phyloP scores from a whole-genome alignment of 92 coral and sea anemone species.

The Palythoa caribaeorum region DNA sequence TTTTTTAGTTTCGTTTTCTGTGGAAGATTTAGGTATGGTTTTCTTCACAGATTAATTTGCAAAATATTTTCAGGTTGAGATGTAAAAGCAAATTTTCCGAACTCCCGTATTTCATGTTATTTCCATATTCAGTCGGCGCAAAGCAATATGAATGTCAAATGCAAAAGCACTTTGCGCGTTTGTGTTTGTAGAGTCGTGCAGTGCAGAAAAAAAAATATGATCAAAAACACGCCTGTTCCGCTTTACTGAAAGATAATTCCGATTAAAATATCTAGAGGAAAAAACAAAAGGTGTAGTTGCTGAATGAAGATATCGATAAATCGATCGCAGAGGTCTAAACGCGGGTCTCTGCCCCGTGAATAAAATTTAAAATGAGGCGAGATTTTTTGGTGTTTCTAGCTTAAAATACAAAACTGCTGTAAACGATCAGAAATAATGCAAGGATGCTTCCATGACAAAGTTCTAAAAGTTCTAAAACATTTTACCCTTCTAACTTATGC shows the following conservation, averaged over 20 bases:
- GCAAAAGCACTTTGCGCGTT: background rate
- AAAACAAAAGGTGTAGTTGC: background rate
- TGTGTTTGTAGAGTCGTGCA: slow-evolving; percentile 26
- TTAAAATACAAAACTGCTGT: too few species aligned
- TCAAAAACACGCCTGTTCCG: slow-evolving; percentile 9
- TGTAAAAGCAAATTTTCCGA: background rate
- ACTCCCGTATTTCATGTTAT: slow-evolving; percentile 1
- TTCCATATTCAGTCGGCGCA: background rate
- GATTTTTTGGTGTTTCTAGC: background rate
- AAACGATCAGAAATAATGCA: too few species aligned
- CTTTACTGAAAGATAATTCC: background rate
- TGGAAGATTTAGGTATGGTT: background rate
- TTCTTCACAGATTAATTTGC: background rate
- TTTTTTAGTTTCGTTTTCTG: slow-evolving; percentile 1
- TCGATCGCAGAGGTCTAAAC: background rate
- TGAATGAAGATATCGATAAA: background rate
- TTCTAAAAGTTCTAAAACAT: background rate
- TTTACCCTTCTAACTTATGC: background rate
- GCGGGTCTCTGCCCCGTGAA: background rate
- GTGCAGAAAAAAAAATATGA: slow-evolving; percentile 1
- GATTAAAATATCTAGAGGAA: background rate
- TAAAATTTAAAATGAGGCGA: background rate
- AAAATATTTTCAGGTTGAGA: background rate
- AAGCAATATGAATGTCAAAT: background rate
- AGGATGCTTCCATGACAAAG: background rate